A percentile compares a stretch with the other conserved stretches of the same genome.
phyloP scores from a whole-genome alignment of 2,797 vertebrate genomes.

The Vespertilio murinus region DNA sequence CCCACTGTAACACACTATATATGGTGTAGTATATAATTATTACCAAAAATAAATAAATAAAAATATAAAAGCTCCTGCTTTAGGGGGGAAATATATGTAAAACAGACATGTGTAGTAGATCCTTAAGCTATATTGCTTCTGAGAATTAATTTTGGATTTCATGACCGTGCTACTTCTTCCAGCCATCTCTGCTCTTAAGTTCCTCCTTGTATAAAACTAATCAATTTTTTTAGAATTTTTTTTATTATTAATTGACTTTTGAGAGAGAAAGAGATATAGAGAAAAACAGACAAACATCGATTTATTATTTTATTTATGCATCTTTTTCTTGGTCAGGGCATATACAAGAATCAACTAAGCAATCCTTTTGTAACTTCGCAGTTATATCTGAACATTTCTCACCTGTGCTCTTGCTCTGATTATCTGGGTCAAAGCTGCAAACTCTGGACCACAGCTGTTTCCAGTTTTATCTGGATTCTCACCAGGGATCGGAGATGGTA shows the following conservation, averaged over 20 bases:
- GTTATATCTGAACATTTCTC: not conserved
- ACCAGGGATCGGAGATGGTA: not conserved
- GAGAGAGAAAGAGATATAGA: not conserved
- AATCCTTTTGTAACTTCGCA: not conserved
- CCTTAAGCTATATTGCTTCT: not conserved
- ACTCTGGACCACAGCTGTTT: not conserved
- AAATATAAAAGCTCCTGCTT: not conserved
- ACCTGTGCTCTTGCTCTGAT: not conserved
- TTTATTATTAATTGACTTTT: not conserved
- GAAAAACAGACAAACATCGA: not conserved
- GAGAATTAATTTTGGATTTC: slow-evolving; percentile 1
- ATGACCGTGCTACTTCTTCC: not conserved
- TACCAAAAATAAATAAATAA: not conserved
- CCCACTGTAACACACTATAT: not conserved
- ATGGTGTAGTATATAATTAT: not conserved
- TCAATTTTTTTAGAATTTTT: not conserved
- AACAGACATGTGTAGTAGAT: not conserved
- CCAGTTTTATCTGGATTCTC: not conserved
- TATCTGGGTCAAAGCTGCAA: not conserved
- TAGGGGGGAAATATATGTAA: not conserved
- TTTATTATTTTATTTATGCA: not conserved
- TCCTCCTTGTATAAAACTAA: not conserved
- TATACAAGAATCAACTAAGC: not conserved
- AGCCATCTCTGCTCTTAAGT: not conserved
- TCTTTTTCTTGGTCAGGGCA: not conserved